Conservation (phyloP, 2,888 invertebrate genomes). For the Leptinotarsa tumamoca region DNA sequence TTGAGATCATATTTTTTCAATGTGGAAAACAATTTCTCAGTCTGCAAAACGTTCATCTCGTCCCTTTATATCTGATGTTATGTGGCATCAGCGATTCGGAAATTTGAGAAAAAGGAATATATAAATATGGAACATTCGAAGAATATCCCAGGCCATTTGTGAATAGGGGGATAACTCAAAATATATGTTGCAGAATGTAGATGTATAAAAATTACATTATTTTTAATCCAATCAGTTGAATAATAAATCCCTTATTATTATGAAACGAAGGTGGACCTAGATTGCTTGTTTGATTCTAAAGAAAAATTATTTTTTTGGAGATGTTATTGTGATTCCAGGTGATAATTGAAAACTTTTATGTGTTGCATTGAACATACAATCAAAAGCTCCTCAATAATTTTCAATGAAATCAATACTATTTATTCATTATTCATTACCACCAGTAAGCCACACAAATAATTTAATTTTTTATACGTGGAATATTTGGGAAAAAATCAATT, state of each 20-base stretch:
- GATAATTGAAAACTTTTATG: too few species aligned
- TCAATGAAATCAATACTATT: too few species aligned
- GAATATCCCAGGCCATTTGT: background rate
- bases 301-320: too few species aligned
- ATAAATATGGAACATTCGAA: background rate
- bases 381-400: too few species aligned
- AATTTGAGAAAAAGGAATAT: background rate
- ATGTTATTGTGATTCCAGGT: too few species aligned
- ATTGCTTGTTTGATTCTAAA: too few species aligned
- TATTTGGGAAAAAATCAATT: too few species aligned
- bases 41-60: background rate
- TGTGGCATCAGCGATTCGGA: constrained; percentile 6
- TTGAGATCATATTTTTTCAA: background rate
- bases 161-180: background rate
- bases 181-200: background rate
- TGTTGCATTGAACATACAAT: too few species aligned
- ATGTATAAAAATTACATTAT: background rate
- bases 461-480: too few species aligned
- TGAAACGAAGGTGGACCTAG: background rate
- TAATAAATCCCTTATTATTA: background rate
- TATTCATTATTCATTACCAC: too few species aligned
- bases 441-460: too few species aligned
- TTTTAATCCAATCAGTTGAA: background rate
- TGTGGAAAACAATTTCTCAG: background rate
- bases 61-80: background rate